Evolutionary conservation across 2,113 vertebrate species (phyloP), one percentile per base, ranked within the genome.

Genomic region (Podocnemis expansa): DNA sequence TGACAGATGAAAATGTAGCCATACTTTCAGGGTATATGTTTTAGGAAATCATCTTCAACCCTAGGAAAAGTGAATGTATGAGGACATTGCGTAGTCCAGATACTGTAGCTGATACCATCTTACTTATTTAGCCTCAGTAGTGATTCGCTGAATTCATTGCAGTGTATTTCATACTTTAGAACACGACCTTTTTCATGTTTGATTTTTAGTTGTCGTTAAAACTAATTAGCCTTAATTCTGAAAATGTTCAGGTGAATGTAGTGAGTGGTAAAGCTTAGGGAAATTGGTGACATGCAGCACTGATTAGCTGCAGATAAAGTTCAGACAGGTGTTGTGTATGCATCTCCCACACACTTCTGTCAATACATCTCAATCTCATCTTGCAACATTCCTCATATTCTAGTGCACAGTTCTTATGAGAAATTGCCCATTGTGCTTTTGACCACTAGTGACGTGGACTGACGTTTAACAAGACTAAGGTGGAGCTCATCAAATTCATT

Each of bases 311-410:
- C 34, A 49, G 88, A 27, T 84, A 47, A 6, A 80, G 38, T 2
- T 2, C 0, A 8, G 85, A 47, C 27, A 63, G 80, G 24, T 84
- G 49, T 80, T 73, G 67, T 80, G 31, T 24, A 27, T 1, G 0
- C 34, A 75, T 90, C 1, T 10, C 16, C 3, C 2, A 10, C 22
- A 2, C 73, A 51, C 7, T 76, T 87, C 76, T 75, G 60, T 51
- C 47, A 73, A 70, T 85, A 45, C 43, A 87, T 45, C 51, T 93
- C 63, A 80, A 88, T 90, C 17, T 11, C 34, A 54, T 5, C 86
- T 84, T 91, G 10, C 83, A 96, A n/a, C 14, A 76, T 93, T 88
- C 47, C 76, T 94, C 17, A 21, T 22, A 85, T 75, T 73, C 67
- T 67, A 80, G 56, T n/a, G 27, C 78, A 31, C 47, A 8, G 76